Evolutionary conservation across 2,113 vertebrate species (phyloP), one percentile per base, ranked within the genome.

Genomic region (Edolisoma coerulescens): DNA sequence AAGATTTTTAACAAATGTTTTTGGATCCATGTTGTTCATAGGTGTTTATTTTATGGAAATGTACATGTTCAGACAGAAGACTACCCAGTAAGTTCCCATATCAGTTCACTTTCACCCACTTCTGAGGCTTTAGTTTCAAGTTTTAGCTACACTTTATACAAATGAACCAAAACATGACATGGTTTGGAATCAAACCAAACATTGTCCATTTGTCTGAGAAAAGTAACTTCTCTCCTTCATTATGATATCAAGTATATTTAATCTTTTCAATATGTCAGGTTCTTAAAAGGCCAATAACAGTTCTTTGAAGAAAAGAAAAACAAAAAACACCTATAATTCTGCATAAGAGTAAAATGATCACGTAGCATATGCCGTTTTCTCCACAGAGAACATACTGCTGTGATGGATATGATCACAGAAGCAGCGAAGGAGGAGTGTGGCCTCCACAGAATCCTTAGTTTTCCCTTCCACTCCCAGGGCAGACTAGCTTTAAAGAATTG

Each of bases 401-500:
- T 33, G 59, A n/a, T 63, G 16, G n/a, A 23, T 47, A 39, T 2
- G 6, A 63, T 52, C 42, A 53, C 27, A 57, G 57, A 60, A 65
- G 13, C 24, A 76, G 11, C 0, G 0, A 60, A 76, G 13, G 37
- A 26, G 6, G 5, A 39, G 4, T 7, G 10, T 32, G 32, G 13
- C 47, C 27, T 67, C 32, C 26, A 50, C 15, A 57, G 16, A 19
- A 52, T n/a, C 45, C 15, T 60, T 14, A 7, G 2, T 47, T 83
- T 77, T 75, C 33, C 23, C 11, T 87, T 75, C 35, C 27, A 28
- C 7, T 41, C 35, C 30, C 27, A 60, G 12, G 5, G 32, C 7
- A 79, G 33, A 28, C 11, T 50, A 78, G 15, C 15, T 64, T 45
- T 70, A 60, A 9, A 45, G 11, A 60, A 56, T 7, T 69, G 22